Evolutionary conservation across 2,113 vertebrate genomes (phyloP), one percentile per base, ranked within the genome.

Genomic region (Gymnarchus niloticus): DNA sequence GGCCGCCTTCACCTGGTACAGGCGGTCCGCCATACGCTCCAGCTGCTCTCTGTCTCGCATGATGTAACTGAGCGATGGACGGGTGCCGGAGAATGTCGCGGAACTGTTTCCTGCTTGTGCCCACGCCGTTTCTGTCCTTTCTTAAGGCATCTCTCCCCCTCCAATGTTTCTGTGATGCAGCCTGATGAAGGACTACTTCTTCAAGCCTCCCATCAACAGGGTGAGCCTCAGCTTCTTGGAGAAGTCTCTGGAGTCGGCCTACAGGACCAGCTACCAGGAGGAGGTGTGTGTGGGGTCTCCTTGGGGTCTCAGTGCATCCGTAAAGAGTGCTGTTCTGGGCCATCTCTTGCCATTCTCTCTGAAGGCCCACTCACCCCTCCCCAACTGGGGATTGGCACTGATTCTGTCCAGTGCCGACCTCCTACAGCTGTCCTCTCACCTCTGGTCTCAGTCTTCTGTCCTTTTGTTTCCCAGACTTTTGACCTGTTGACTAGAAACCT

Each of bases 141-240:
- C 51, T 37, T 56, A 17, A 28, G 81, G 23, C 44, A 41, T 9
- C 89, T 33, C 91, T 85, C 86, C 91, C 46, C 14, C 44, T n/a
- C 25, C 81, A 49, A 9, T 37, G 41, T 56, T 14, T 56, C 33
- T 56, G 28, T 83, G 51, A 19, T 3, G 0, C 84, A 99, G 98
- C 92, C 92, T 99, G 91, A 99, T 99, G 98, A 98, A 99, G 90
- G 97, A 99, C 89, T 98, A 99, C 92, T 99, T 99, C 93, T 99
- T 98, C 92, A 99, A 99, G 87, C 98, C 98, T 0, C 98, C 98
- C 33, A 99, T 99, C 90, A 98, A 97, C 93, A 97, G 97, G 88
- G 92, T 98, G 92, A 99, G 98, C 93, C 94, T 99, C 88, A 98
- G 97, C 92, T 99, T 99, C 93, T 92, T 98, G 90, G 96, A 98